These are phyloP conservation scores for Melipona bicolor DNA, from an alignment of 2,888 invertebrate species.

Conservation along the genomic window DNA sequence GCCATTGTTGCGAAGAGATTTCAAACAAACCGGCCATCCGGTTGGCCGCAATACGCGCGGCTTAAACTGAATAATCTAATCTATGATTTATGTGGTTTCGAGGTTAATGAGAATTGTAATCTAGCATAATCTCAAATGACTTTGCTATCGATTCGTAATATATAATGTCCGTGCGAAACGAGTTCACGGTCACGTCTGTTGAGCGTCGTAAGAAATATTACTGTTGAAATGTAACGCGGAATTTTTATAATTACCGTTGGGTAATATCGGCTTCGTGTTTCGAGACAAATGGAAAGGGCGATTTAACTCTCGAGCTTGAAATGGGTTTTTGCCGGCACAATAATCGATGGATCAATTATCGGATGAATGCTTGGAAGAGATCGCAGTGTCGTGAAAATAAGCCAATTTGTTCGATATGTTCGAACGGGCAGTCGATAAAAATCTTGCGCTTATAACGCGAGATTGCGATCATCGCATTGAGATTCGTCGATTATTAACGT, in stretches of 20 bases:
- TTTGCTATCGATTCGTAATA: slow-evolving; percentile 5
- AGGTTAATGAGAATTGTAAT: slow-evolving; percentile 30
- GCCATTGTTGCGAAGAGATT: neutral
- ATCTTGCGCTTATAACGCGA: neutral
- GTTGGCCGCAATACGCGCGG: neutral
- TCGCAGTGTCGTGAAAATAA: neutral
- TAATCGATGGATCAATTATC: neutral
- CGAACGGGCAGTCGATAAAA: neutral
- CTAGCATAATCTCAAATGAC: slow-evolving; percentile 19
- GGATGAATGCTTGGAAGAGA: neutral
- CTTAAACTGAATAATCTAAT: slow-evolving; percentile 14
- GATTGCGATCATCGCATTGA: neutral
- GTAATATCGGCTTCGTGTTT: neutral
- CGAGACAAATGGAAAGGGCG: too few relatives aligned
- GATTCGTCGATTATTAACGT: too few relatives aligned
- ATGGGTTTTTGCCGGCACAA: too few relatives aligned
- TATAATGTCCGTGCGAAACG: neutral
- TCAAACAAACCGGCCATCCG: neutral
- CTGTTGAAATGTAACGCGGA: neutral
- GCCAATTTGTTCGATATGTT: neutral
- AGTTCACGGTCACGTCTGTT: slow-evolving; percentile 14
- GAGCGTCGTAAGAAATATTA: slow-evolving; percentile 2
- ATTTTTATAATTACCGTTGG: neutral
- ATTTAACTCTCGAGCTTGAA: too few relatives aligned
- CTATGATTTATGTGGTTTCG: slow-evolving; percentile 5